A percentile compares a stretch with the other conserved stretches of the same genome.
These are phyloP conservation scores for Theocolax elegans DNA, from an alignment of 1,140 invertebrate genomes.

Conservation along the genomic window DNA sequence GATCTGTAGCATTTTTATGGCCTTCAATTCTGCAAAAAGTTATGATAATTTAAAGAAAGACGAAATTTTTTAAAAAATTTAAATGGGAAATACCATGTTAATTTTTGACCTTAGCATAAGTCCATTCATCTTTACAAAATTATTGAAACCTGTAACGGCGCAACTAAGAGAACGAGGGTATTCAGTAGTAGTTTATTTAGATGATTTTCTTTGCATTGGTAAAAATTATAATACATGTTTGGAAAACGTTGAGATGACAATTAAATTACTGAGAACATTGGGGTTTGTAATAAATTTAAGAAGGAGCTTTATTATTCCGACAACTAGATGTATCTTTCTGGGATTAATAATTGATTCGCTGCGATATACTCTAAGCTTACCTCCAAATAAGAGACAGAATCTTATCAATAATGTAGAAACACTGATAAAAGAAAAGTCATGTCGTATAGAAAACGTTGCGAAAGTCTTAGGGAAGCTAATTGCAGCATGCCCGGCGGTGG, in stretches of 20 bases:
- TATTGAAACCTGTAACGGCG: constrained; percentile 33
- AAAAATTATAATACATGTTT: constrained; percentile 3
- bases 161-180: constrained; percentile 5
- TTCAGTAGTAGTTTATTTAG: constrained; percentile 32
- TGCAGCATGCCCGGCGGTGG: not conserved
- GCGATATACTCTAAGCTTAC: not conserved
- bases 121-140: constrained; percentile 39
- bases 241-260: not conserved
- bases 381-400: not conserved
- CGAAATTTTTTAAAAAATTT: too few relatives aligned
- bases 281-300: not conserved
- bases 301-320: not conserved
- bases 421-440: not conserved
- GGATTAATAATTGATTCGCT: not conserved
- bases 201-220: constrained; percentile 29
- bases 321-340: not conserved
- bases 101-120: constrained; percentile 20
- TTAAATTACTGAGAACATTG: not conserved
- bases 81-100: too few relatives aligned
- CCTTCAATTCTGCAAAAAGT: too few relatives aligned
- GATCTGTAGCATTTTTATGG: too few relatives aligned
- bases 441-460: not conserved
- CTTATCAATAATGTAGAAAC: not conserved
- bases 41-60: too few relatives aligned
- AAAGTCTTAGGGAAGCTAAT: not conserved